Percentiles rank a stretch among this genome's conserved stretches.
Evolutionary conservation across 23 tunicate genomes (phyloP).

Genomic region (Trididemnum clinides): DNA sequence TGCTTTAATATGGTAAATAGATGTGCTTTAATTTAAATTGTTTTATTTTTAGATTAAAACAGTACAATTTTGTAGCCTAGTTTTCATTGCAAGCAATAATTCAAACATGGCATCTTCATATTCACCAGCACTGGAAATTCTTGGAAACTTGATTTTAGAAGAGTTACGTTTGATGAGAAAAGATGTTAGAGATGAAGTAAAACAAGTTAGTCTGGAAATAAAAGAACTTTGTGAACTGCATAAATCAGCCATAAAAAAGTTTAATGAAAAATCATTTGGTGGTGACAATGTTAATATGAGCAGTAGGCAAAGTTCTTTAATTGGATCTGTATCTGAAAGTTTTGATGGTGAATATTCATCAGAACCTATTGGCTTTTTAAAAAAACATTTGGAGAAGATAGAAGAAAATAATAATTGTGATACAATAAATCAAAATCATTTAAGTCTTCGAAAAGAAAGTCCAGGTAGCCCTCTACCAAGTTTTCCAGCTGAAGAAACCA

Average conservation of each 20-base stretch:
- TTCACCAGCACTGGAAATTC: not conserved
- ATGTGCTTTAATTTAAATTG: too few species aligned
- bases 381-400: not conserved
- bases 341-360: too few species aligned
- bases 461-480: not conserved
- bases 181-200: conserved; percentile 12
- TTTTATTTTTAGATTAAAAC: not conserved
- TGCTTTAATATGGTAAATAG: too few species aligned
- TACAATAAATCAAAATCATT: not conserved
- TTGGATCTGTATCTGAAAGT: too few species aligned
- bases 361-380: too few species aligned
- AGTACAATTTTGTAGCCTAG: not conserved
- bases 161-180: conserved; percentile 8
- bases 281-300: too few species aligned
- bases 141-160: conserved; percentile 28
- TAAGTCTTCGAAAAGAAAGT: not conserved
- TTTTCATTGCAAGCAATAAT: not conserved
- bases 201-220: not conserved
- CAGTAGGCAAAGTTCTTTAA: too few species aligned
- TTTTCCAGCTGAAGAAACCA: not conserved
- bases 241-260: not conserved
- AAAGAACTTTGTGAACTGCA: not conserved
- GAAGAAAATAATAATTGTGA: not conserved
- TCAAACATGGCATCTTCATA: not conserved
- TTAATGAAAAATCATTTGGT: not conserved